These are phyloP conservation scores for Drosophila pandora DNA, from an alignment of 1,140 invertebrate species.

Conservation along the genomic window DNA sequence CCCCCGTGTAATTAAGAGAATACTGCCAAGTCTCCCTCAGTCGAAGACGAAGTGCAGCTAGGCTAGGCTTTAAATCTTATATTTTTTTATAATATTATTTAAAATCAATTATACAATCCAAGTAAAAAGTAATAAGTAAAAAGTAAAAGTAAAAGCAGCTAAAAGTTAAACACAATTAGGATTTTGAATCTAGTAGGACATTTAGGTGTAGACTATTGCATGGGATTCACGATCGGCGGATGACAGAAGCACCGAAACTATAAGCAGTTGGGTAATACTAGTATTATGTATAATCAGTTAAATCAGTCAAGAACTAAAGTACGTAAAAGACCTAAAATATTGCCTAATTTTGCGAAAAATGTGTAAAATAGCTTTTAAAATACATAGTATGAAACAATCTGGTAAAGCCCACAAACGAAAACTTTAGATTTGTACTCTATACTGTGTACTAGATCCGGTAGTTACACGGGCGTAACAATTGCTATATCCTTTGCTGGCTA, in stretches of 20 bases:
- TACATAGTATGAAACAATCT: neutral
- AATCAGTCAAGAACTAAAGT: neutral
- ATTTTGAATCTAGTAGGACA: no score
- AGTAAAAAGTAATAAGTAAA: no score
- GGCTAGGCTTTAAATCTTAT: neutral
- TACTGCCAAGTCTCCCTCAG: no score
- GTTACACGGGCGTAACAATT: constrained; percentile 43
- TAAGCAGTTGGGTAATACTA: neutral
- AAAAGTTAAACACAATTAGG: no score
- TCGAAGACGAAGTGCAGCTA: no score
- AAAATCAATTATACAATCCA: no score
- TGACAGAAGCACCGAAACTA: no score
- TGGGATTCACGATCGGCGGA: neutral
- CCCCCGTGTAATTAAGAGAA: neutral
- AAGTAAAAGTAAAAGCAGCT: no score
- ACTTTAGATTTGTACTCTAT: constrained; percentile 39
- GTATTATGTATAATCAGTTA: neutral
- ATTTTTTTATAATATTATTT: neutral
- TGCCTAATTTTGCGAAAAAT: neutral
- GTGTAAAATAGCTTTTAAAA: neutral
- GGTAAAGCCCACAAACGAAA: neutral
- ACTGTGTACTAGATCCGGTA: constrained; percentile 38
- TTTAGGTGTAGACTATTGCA: neutral
- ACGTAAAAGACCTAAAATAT: neutral
- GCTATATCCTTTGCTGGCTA: constrained; percentile 29